These are phyloP conservation scores for Uromys caudimaculatus DNA, from an alignment of 2,797 vertebrate genomes.

Conservation along the genomic window DNA sequence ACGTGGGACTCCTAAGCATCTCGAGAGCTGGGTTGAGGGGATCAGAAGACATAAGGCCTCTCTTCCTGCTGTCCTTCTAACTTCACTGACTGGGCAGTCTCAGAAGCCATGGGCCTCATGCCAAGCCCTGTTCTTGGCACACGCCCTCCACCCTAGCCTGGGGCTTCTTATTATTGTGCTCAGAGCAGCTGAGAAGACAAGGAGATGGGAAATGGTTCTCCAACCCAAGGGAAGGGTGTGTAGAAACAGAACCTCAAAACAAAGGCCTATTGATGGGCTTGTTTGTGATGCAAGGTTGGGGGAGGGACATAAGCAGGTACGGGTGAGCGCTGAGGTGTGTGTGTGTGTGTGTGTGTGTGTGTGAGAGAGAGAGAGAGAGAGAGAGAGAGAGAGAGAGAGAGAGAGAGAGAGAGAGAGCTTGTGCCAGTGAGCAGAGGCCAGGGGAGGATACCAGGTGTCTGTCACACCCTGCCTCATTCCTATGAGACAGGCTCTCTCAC, in stretches of 20 bases:
- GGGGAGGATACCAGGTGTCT: not conserved
- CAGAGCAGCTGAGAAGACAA: conserved; percentile 64
- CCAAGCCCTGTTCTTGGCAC: conserved; percentile 64
- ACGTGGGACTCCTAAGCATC: not conserved
- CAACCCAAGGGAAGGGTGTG: conserved; percentile 10
- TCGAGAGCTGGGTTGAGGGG: not conserved
- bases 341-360: not conserved
- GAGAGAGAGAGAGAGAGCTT: not conserved
- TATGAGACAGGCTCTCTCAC: not conserved
- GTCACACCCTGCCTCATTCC: not conserved
- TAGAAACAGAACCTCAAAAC: conserved; percentile 38
- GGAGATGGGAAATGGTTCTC: conserved; percentile 64
- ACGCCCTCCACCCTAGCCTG: conserved; percentile 31
- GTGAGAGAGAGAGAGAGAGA: not conserved
- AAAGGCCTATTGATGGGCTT: conserved; percentile 52
- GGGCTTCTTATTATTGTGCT: conserved; percentile 55
- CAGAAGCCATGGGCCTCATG: not conserved
- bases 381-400: not conserved
- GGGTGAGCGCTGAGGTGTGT: not conserved
- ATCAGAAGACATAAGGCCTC: fast-evolving
- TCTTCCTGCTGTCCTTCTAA: not conserved
- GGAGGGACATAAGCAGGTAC: not conserved
- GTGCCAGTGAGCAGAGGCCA: not conserved
- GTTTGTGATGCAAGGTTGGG: not conserved
- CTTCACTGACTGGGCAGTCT: not conserved